Conservation (phyloP, 64 coral and sea anemone species). For the Montipora capricornis region DNA sequence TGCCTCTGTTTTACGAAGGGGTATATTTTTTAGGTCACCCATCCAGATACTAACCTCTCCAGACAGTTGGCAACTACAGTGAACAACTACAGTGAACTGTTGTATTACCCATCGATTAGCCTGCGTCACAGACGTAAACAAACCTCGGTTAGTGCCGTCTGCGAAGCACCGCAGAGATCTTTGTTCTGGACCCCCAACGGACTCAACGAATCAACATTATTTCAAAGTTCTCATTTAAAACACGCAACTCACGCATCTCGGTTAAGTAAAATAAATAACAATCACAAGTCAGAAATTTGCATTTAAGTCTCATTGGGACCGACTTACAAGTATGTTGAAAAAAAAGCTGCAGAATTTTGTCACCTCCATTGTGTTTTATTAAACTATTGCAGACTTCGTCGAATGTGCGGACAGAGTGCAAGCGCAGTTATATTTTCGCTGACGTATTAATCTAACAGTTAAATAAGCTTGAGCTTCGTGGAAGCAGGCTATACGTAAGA, state of each 20-base stretch:
- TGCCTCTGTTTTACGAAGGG: too few species aligned
- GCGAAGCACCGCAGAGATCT: too few species aligned
- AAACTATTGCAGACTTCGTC: background rate
- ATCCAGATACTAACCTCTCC: too few species aligned
- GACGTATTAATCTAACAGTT: background rate
- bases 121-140: too few species aligned
- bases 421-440: slow-evolving; percentile 2
- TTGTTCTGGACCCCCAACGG: too few species aligned
- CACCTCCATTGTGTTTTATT: background rate
- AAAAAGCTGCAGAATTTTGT: slow-evolving; percentile 7
- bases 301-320: background rate
- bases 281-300: background rate
- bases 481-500: background rate
- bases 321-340: background rate
- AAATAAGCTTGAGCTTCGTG: background rate
- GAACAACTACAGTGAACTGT: too few species aligned
- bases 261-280: background rate
- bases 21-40: too few species aligned
- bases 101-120: too few species aligned
- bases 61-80: too few species aligned
- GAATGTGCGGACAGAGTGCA: slow-evolving; percentile 4
- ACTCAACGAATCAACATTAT: background rate
- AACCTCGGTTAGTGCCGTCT: too few species aligned
- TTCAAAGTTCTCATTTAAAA: slow-evolving; percentile 5
- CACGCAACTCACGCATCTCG: slow-evolving; percentile 8